Conservation (phyloP, 2,888 invertebrate genomes). For the Julus scanicus region DNA sequence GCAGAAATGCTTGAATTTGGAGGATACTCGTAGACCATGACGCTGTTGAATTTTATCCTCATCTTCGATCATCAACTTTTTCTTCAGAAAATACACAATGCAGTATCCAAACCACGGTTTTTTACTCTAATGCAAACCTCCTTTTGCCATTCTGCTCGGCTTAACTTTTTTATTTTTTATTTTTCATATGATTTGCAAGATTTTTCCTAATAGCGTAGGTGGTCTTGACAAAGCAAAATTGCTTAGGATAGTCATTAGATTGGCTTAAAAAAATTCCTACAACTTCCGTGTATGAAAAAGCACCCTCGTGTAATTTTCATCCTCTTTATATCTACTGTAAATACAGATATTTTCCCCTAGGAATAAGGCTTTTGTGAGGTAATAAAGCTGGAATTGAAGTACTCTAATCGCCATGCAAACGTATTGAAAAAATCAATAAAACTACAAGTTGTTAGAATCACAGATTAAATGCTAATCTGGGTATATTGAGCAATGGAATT, state of each 20-base stretch:
- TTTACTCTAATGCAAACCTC: neutral
- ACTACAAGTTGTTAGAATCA: too few species aligned
- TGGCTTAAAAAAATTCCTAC: neutral
- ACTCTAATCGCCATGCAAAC: neutral
- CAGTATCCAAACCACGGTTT: neutral
- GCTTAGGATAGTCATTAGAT: neutral
- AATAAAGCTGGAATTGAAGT: neutral
- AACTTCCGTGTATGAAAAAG: conserved; percentile 10
- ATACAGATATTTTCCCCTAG: neutral
- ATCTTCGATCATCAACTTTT: conserved; percentile 40
- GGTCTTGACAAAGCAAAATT: conserved; percentile 10
- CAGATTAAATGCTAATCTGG: neutral
- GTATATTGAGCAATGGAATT: too few species aligned
- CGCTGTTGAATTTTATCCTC: conserved; percentile 31
- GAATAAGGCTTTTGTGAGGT: neutral
- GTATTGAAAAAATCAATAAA: too few species aligned
- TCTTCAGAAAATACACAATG: neutral
- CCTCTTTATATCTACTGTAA: neutral
- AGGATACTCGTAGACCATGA: neutral
- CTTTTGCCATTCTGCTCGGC: neutral
- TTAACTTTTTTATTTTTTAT: conserved; percentile 39
- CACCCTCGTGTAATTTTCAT: neutral
- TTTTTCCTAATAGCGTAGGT: conserved; percentile 46
- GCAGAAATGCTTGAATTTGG: neutral
- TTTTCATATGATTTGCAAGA: neutral